phyloP scores from a whole-genome alignment of 1,140 invertebrate species.

The Eupristina koningsbergeri region DNA sequence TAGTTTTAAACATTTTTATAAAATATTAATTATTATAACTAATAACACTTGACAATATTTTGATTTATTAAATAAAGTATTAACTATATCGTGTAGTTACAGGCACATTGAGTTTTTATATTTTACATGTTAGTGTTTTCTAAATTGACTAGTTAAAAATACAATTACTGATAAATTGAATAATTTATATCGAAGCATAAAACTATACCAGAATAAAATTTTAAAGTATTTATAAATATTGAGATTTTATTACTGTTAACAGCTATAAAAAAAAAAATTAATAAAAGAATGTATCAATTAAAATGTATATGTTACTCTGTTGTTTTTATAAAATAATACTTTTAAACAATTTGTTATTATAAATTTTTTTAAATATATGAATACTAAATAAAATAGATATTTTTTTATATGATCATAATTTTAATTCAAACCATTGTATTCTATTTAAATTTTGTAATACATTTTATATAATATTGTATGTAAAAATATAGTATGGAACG shows the following conservation, averaged over 20 bases:
- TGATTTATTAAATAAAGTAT: slow-evolving; percentile 5
- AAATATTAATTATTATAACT: not conserved
- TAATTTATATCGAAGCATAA: not conserved
- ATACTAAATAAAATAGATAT: too few species aligned
- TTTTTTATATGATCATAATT: not conserved
- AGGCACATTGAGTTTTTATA: slow-evolving; percentile 47
- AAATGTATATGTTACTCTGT: not conserved
- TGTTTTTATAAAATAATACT: not conserved
- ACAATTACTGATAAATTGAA: slow-evolving; percentile 54
- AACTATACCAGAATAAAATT: not conserved
- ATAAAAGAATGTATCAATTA: slow-evolving; percentile 1
- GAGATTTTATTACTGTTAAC: not conserved
- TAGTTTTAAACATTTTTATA: not conserved
- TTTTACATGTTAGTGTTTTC: slow-evolving; percentile 37
- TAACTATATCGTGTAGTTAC: slow-evolving; percentile 44
- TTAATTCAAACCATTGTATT: not conserved
- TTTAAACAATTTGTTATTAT: not conserved
- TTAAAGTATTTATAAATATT: not conserved
- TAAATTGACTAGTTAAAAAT: slow-evolving; percentile 70
- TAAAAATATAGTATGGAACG: not conserved
- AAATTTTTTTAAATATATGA: not conserved
- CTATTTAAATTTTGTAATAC: not conserved
- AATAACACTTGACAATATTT: slow-evolving; percentile 5
- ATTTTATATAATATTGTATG: not conserved
- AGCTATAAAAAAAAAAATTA: slow-evolving; percentile 18